Base-by-base conservation (phyloP, 2,888 invertebrate species). In the Drosophila limbata region DNA sequence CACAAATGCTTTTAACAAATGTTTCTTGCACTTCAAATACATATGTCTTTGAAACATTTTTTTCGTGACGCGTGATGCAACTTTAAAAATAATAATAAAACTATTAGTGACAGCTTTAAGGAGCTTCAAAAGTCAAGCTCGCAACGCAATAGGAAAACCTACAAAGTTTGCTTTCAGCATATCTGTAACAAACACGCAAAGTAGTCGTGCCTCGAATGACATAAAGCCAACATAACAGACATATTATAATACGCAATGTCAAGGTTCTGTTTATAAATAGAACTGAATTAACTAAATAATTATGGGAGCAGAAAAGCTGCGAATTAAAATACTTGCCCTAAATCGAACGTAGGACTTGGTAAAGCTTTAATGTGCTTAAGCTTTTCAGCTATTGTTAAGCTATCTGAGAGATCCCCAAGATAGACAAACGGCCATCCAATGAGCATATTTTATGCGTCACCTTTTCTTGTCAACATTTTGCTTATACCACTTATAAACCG, bases 401-500 rank as follows among this genome's bases (percentile, higher is more conserved):
- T 42, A n/a, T 19, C 13, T 31, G 15, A 70, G 21, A 50, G 44
- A 52, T 33, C 28, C 56, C 56, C 35, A 13, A 45, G 45, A 28
- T 59, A 17, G 55, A 42, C 50, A 25, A 35, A 19, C 5, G 15
- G 35, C 10, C 42, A 45, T 57, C 60, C 74, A 50, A 73, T 85
- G 71, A 70, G 65, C 83, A 77, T 85, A 82, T 79, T 77, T 82
- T 71, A 84, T 85, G 79, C 66, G 63, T 57, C 62, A 77, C 76
- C 84, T 70, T 66, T 84, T 85, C 56, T 62, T 75, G 75, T 81
- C 81, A 76, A 63, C 78, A 59, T 80, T 77, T 77, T 73, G 83
- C 77, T 77, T 72, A 75, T 64, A 31, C 65, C 77, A 62, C 57
- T 73, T 64, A 65, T 82, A 76, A 82, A 73, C 79, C 79, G 64